Evolutionary conservation across 2,797 vertebrate genomes (phyloP).

Genomic region (Thripadectes ignobilis): DNA sequence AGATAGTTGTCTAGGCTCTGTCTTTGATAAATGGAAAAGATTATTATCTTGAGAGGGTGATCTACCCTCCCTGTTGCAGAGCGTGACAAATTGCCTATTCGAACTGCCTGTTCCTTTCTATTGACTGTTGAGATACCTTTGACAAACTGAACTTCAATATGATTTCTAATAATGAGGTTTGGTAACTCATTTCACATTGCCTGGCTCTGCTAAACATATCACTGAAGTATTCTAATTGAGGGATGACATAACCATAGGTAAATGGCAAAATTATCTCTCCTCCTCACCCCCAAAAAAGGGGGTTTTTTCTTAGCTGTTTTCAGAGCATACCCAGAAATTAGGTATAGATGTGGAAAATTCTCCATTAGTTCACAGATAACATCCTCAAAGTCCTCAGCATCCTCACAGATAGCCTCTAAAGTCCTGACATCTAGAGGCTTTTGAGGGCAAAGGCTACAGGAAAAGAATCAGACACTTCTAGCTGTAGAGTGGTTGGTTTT

Average conservation of each 20-base stretch:
- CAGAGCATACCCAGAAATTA: not conserved
- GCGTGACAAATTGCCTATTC: not conserved
- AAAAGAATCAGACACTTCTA: not conserved
- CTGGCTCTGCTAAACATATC: not conserved
- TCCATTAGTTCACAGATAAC: not conserved
- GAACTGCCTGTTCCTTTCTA: not conserved
- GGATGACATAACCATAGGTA: not conserved
- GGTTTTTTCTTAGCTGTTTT: not conserved
- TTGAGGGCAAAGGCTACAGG: not conserved
- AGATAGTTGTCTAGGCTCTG: not conserved
- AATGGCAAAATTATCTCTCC: not conserved
- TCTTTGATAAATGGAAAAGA: not conserved
- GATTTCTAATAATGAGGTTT: not conserved
- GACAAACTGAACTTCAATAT: not conserved
- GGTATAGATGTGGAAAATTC: not conserved
- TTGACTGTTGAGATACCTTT: not conserved
- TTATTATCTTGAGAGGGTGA: not conserved
- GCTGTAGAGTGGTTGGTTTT: not conserved
- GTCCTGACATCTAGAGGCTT: not conserved
- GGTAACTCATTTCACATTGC: not conserved
- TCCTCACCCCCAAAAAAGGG: too few species aligned
- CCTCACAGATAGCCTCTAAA: not conserved
- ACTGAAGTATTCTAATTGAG: not conserved
- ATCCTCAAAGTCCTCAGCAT: not conserved
- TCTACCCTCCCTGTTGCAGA: not conserved